Evolutionary conservation across 2,113 vertebrate species (phyloP).

Genomic region (Dolichotis patagonum): DNA sequence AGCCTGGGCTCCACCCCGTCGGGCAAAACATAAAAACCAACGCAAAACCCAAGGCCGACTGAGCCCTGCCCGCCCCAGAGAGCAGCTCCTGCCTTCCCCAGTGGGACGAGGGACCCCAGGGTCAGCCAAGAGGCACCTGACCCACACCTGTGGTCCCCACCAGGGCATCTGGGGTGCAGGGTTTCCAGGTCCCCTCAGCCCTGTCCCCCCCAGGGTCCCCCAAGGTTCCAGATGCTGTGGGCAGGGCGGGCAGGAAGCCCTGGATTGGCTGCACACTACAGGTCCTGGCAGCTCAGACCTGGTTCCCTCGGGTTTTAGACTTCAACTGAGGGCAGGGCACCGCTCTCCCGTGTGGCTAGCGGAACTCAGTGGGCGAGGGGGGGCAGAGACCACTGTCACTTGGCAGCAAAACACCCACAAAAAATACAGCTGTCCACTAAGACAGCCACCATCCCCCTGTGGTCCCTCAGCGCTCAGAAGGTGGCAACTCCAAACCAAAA

Average conservation of each 20-base stretch:
- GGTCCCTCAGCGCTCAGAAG: neutral
- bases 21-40: neutral
- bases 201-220: neutral
- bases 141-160: neutral
- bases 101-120: too few species aligned
- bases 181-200: neutral
- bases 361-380: fast-evolving
- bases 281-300: neutral
- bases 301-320: neutral
- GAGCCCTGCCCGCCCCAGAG: too few species aligned
- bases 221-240: neutral
- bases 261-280: neutral
- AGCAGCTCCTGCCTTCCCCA: fast-evolving
- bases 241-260: neutral
- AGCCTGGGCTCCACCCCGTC: neutral
- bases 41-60: neutral
- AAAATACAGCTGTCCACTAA: fast-evolving
- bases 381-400: neutral
- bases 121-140: too few species aligned
- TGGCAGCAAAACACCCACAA: neutral
- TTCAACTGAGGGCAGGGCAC: neutral
- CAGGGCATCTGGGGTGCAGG: fast-evolving
- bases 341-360: neutral
- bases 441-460: neutral
- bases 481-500: neutral